A percentile compares a stretch with the other conserved stretches of the same genome.
Conservation (phyloP, 2,888 invertebrate genomes). For the Tricholauxania praeusta region DNA sequence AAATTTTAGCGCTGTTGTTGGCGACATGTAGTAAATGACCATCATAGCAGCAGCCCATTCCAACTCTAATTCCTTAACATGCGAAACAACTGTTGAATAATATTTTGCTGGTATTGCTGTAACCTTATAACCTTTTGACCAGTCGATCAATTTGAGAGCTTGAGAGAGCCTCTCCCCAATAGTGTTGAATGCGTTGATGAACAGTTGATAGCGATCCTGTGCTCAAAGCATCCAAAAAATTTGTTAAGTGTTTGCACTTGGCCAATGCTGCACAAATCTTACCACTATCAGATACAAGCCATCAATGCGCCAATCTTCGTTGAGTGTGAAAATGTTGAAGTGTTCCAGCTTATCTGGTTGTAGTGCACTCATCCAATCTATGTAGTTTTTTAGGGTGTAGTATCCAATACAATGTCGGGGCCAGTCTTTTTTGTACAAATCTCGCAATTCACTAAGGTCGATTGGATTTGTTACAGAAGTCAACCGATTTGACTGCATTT, state of each 20-base stretch:
- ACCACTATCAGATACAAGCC: slow-evolving; percentile 54
- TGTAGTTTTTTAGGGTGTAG: slow-evolving; percentile 56
- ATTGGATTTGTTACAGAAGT: background rate
- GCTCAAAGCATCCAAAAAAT: background rate
- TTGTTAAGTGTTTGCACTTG: background rate
- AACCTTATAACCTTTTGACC: slow-evolving; percentile 56
- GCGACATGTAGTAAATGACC: slow-evolving; percentile 46
- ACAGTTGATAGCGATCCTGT: slow-evolving; percentile 56
- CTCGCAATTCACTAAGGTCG: slow-evolving; percentile 44
- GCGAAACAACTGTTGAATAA: slow-evolving; percentile 50
- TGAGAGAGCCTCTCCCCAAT: slow-evolving; percentile 46
- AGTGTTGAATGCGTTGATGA: slow-evolving; percentile 49
- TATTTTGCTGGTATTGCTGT: slow-evolving; percentile 53
- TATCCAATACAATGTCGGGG: slow-evolving; percentile 49
- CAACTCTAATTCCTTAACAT: slow-evolving; percentile 47
- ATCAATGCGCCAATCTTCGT: slow-evolving; percentile 52
- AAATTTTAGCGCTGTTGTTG: slow-evolving; percentile 39
- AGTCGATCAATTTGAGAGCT: slow-evolving; percentile 53
- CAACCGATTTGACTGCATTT: too few species aligned
- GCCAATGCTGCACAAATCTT: slow-evolving; percentile 24
- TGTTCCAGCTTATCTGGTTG: slow-evolving; percentile 40
- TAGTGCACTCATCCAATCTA: slow-evolving; percentile 49
- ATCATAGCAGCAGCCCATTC: slow-evolving; percentile 46
- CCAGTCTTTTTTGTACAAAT: slow-evolving; percentile 45
- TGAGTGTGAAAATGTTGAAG: slow-evolving; percentile 51